Base-by-base conservation (phyloP, 1,140 invertebrate species). In the Ooceraea biroi region DNA sequence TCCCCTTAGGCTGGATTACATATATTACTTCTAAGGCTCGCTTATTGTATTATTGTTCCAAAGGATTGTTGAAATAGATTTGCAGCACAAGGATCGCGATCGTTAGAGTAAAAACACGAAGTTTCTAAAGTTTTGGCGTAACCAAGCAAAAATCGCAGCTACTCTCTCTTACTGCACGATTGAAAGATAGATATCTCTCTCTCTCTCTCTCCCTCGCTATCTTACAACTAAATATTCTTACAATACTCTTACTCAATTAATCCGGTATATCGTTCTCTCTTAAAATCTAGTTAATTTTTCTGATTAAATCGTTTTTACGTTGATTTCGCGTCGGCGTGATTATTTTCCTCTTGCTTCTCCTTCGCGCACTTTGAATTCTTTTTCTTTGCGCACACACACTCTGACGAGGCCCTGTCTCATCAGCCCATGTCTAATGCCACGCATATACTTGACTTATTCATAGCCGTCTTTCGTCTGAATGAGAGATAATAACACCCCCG, bases 41-140 rank as follows among this genome's bases (percentile, higher is more conserved):
- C 72, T 85, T 87, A 87, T 88, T 80, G 68, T 90, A 78, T 88
- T 82, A 88, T 90, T 88, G 85, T 90, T 84, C 77, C 68, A 85
- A 78, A 60, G 30, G 30, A 84, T 87, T 82, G 63, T 83, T 85
- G 84, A 85, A 73, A 82, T 82, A 78, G 46, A 85, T 72, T 78
- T 82, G 61, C 74, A 57, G 61, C 74, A 57, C 44, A 57, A 41
- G 17, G 82, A 76, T 85, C 58, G 48, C 44, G 46, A 80, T 58
- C 46, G 11, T 73, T 85, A 52, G 25, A 80, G 52, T 82, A 89
- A 87, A 89, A 85, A 71, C 78, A 82, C 48, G 30, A 83, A 76
- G 85, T 58, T 83, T 83, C 84, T 90, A 88, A 71, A 74, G 73
- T n/a, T 84, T 87, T 84, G 50, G 83, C 73, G 69, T 25, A 63